phyloP scores from a whole-genome alignment of 1,140 invertebrate genomes.

The Bilobella aurantiaca region DNA sequence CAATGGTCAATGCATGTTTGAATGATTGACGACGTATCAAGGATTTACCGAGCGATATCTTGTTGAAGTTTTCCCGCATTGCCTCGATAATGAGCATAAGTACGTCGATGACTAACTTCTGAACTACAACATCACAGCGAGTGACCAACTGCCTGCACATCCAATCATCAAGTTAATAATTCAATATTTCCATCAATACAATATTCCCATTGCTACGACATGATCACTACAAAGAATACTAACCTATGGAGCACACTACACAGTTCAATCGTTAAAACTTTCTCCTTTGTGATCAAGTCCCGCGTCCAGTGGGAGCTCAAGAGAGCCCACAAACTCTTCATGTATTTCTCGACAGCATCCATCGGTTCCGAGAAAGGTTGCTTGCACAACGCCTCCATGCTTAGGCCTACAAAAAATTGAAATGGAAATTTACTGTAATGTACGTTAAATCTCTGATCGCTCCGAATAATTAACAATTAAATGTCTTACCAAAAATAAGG shows the following conservation, averaged over 20 bases:
- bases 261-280: conserved; percentile 74
- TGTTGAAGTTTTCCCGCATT: conserved; percentile 57
- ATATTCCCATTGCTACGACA: background rate
- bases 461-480: background rate
- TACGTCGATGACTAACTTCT: conserved; percentile 76
- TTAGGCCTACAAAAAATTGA: conserved; percentile 63
- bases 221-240: background rate
- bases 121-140: conserved; percentile 65
- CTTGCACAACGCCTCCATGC: conserved; percentile 89
- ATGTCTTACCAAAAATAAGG: conserved; percentile 70
- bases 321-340: conserved; percentile 71
- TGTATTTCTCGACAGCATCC: conserved; percentile 72
- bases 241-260: conserved; percentile 90
- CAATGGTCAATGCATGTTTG: no score
- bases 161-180: conserved; percentile 1
- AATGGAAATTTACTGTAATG: conserved; percentile 14
- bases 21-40: no score
- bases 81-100: conserved; percentile 69
- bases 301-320: conserved; percentile 70
- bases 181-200: conserved; percentile 1
- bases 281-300: conserved; percentile 66
- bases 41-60: no score
- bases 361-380: conserved; percentile 66
- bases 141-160: conserved; percentile 81
- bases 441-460: conserved; percentile 6